Conservation (phyloP, 2,888 invertebrate species). For the Agrochola circellaris region DNA sequence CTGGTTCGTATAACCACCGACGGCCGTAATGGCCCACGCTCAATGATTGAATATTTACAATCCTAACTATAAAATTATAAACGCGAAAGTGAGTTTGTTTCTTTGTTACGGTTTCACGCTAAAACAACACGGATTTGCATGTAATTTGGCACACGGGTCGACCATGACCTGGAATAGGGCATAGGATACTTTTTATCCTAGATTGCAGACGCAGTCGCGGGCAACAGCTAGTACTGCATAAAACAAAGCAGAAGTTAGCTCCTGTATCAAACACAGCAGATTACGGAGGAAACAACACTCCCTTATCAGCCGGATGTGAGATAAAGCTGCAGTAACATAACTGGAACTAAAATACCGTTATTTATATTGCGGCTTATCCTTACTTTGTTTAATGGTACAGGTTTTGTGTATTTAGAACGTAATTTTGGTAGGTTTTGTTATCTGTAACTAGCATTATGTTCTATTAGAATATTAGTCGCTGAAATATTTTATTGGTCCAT, state of each 20-base stretch:
- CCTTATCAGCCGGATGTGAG: slow-evolving; percentile 75
- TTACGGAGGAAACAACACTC: slow-evolving; percentile 72
- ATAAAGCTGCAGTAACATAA: slow-evolving; percentile 66
- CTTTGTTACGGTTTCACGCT: too few species aligned
- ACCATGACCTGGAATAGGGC: too few species aligned
- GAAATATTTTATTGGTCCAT: neutral
- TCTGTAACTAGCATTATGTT: slow-evolving; percentile 1
- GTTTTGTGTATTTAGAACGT: slow-evolving; percentile 5
- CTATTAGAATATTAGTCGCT: neutral
- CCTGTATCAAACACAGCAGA: slow-evolving; percentile 24
- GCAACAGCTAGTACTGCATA: neutral
- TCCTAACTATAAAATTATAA: too few species aligned
- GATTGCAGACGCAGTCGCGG: too few species aligned
- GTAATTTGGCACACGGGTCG: too few species aligned
- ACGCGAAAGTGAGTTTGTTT: too few species aligned
- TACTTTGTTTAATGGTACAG: slow-evolving; percentile 25
- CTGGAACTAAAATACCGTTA: slow-evolving; percentile 30
- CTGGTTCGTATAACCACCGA: too few species aligned
- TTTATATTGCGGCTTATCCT: slow-evolving; percentile 52
- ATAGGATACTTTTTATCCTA: too few species aligned
- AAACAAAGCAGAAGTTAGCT: slow-evolving; percentile 10
- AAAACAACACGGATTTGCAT: too few species aligned
- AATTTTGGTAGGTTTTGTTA: neutral
- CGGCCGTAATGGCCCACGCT: too few species aligned
- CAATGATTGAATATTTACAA: too few species aligned